Base-by-base conservation (phyloP, 2,888 invertebrate species). In the Theretra japonica region DNA sequence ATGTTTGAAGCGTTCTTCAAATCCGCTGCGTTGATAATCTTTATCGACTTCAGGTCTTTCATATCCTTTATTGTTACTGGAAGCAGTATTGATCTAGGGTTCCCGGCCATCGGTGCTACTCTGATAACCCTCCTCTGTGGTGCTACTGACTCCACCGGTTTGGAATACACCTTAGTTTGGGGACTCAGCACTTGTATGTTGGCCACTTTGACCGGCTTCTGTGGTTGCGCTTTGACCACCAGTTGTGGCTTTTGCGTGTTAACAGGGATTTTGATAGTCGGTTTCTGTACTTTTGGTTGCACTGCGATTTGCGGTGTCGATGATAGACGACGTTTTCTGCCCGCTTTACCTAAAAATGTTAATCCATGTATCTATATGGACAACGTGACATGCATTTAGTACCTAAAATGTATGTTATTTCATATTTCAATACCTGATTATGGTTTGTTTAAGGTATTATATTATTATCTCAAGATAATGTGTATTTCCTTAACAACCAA, bases 11-110 rank as follows among this genome's bases (percentile, higher is more conserved):
- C 92, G 75, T 95, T 92, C 86, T 95, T 93, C 75, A 96, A 83
- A 77, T 95, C 95, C 0, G 96, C 92, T 0, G 96, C 95, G 79
- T 96, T 97, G 70, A 97, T 95, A 72, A 97, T 96, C 90, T 97
- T 96, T 72, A 96, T 96, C 0, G 96, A 96, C 78, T 96, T 96
- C 72, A 97, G 94, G 83, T 96, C 96, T 87, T 96, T 96, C 90
- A 96, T 96, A 73, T 96, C 96, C 79, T 96, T 96, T 68, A 96
- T 89, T 53, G 96, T 96, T 7, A 97, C 96, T 0, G 97, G 97
- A 28, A 97, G 91, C 21, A 97, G 90, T 74, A 97, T 96, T 0
- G 97, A 96, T 21, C 97, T 91, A 5, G 96, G 95, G 81, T 95
- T 95, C 4, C 94, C 94, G 1, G 91, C 90, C 90, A 94, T 91